Percentiles rank a stretch among this genome's conserved stretches.
These are phyloP conservation scores for Lacerta viridis DNA, from an alignment of 2,797 vertebrate genomes.

Conservation along the genomic window DNA sequence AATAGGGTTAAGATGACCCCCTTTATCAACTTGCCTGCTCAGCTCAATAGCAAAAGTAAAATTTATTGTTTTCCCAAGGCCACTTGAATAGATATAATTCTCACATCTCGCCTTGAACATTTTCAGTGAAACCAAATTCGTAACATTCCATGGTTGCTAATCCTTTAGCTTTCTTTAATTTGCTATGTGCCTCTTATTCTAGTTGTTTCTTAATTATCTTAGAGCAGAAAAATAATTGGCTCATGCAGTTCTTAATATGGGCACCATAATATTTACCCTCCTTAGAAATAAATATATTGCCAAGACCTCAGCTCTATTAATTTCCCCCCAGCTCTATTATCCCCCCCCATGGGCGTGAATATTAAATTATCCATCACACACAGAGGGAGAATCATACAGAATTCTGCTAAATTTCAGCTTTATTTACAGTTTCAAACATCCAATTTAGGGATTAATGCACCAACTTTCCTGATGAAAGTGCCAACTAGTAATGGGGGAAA, in stretches of 20 bases:
- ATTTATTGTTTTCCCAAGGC: neutral
- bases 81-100: rapidly evolving
- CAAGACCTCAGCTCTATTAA: constrained; percentile 55
- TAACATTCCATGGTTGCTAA: neutral
- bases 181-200: neutral
- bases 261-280: constrained; percentile 57
- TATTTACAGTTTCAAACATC: constrained; percentile 59
- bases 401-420: constrained; percentile 55
- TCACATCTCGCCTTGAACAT: neutral
- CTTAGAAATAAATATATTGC: constrained; percentile 56
- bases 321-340: constrained; percentile 31
- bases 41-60: neutral
- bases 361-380: constrained; percentile 37
- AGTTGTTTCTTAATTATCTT: constrained; percentile 59
- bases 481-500: constrained; percentile 20
- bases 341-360: constrained; percentile 35
- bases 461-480: constrained; percentile 33
- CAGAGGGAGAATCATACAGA: neutral
- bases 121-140: neutral
- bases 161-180: neutral
- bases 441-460: constrained; percentile 48
- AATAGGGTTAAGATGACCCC: neutral
- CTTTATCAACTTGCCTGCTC: neutral
- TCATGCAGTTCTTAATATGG: constrained; percentile 44
- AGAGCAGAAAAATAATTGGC: constrained; percentile 42